Conservation (phyloP, 1,140 invertebrate species). For the Acromyrmex charruanus region DNA sequence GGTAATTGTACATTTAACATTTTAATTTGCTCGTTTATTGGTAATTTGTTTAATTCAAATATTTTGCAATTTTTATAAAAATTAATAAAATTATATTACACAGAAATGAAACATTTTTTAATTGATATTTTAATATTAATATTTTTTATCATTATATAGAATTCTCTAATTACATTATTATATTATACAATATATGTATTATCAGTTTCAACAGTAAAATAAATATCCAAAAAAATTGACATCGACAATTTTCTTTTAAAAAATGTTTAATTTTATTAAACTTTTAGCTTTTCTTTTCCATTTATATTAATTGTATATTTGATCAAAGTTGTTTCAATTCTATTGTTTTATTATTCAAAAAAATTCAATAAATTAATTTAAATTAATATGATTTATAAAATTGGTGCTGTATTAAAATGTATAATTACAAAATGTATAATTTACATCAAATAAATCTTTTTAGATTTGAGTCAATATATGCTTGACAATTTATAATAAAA, state of each 20-base stretch:
- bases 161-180: neutral
- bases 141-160: neutral
- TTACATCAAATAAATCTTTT: neutral
- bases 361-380: constrained; percentile 13
- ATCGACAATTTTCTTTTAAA: neutral
- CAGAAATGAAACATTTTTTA: neutral
- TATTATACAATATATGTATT: neutral
- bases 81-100: neutral
- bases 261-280: neutral
- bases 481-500: constrained; percentile 18
- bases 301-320: neutral
- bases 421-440: neutral
- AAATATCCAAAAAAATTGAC: neutral
- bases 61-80: neutral
- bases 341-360: neutral
- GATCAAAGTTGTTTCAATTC: neutral
- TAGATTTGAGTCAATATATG: neutral
- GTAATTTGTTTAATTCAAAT: neutral
- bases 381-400: neutral
- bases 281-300: neutral
- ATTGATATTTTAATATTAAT: constrained; percentile 1
- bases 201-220: neutral
- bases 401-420: neutral
- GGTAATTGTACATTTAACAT: too few species aligned
- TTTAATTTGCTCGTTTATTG: too few species aligned